These are phyloP conservation scores for Coptotermes formosanus DNA, from an alignment of 1,140 invertebrate genomes.

Conservation along the genomic window DNA sequence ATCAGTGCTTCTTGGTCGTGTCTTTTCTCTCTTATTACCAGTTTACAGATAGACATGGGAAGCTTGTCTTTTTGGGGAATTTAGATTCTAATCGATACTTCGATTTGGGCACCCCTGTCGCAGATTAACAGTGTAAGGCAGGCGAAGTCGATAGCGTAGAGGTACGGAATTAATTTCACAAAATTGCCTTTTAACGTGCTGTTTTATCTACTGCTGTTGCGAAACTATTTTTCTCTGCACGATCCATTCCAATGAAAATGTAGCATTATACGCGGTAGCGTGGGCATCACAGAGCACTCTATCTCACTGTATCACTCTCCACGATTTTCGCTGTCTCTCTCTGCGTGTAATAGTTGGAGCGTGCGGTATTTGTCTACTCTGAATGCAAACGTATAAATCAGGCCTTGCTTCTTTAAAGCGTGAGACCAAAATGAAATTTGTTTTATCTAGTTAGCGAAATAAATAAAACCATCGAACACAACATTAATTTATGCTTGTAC, in stretches of 20 bases:
- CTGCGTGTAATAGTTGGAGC: background rate
- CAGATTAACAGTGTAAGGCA: background rate
- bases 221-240: background rate
- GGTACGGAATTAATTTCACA: background rate
- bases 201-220: background rate
- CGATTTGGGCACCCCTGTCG: background rate
- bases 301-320: background rate
- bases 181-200: constrained; percentile 3
- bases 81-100: too few species aligned
- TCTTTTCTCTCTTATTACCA: too few species aligned
- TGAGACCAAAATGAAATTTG: too few species aligned
- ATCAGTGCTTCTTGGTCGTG: too few species aligned
- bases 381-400: too few species aligned
- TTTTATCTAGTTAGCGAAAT: too few species aligned
- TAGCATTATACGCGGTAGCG: background rate
- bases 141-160: background rate
- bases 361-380: too few species aligned
- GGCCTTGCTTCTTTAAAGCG: too few species aligned
- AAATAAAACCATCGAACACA: too few species aligned
- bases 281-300: background rate
- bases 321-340: background rate
- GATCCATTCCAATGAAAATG: background rate
- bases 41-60: too few species aligned
- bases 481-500: too few species aligned
- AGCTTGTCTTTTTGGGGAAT: too few species aligned